A percentile compares a stretch with the other conserved stretches of the same genome.
These are phyloP conservation scores for Phyllopteryx taeniolatus DNA, from an alignment of 2,113 vertebrate species.

Conservation along the genomic window DNA sequence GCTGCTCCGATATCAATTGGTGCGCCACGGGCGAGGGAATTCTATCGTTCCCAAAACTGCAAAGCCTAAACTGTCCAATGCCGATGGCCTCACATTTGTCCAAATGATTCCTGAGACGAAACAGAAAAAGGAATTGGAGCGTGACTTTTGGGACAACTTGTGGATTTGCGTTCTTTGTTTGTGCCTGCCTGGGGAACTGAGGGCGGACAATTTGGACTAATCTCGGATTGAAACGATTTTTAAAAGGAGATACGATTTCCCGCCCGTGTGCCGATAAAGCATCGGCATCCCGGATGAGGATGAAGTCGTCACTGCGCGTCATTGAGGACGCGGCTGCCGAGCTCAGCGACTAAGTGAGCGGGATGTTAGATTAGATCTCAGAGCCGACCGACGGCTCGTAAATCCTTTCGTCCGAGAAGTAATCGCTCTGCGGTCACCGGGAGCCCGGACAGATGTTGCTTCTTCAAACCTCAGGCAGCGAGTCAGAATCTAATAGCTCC, in stretches of 20 bases:
- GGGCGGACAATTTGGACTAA: not conserved
- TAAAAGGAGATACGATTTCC: not conserved
- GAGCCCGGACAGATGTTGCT: not conserved
- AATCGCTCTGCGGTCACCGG: conserved; percentile 21
- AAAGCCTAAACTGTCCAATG: no score
- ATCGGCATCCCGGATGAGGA: conserved; percentile 2
- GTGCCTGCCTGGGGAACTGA: not conserved
- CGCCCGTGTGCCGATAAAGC: not conserved
- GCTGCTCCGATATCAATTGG: no score
- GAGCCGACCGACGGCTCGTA: conserved; percentile 59
- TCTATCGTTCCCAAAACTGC: no score
- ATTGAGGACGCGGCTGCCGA: conserved; percentile 17
- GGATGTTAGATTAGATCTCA: conserved; percentile 52
- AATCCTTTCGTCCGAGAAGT: conserved; percentile 49
- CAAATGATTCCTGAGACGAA: not conserved
- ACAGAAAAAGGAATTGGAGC: no score
- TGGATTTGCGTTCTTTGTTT: not conserved
- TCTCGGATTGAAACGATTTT: not conserved
- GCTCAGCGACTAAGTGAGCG: conserved; percentile 45
- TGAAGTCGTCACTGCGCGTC: conserved; percentile 24
- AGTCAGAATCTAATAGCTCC: conserved; percentile 24
- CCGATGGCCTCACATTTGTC: no score
- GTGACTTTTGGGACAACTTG: not conserved
- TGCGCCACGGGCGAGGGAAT: no score
- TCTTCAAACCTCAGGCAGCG: conserved; percentile 28